phyloP scores from a whole-genome alignment of 2,888 invertebrate genomes.

The Spialia ferax region DNA sequence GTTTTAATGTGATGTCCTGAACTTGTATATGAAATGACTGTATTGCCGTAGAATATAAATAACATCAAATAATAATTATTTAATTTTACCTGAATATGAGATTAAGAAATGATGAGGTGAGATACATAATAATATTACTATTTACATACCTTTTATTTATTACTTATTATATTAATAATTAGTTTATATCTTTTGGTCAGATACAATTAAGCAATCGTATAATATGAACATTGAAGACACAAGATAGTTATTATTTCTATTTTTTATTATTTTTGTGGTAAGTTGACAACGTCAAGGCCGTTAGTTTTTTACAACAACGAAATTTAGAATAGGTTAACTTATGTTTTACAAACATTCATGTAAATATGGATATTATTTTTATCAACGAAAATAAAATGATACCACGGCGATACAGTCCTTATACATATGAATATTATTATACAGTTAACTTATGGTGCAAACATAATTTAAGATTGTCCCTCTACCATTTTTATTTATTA shows the following conservation, averaged over 20 bases:
- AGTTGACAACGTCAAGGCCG: too few species aligned
- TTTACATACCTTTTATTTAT: too few species aligned
- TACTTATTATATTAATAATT: too few species aligned
- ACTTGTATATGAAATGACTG: conserved; percentile 23
- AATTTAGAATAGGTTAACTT: too few species aligned
- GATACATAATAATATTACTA: not conserved
- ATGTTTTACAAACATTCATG: too few species aligned
- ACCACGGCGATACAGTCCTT: conserved; percentile 17
- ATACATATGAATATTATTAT: not conserved
- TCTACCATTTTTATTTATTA: conserved; percentile 34
- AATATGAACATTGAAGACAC: too few species aligned
- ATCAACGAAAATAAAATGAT: not conserved
- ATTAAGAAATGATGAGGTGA: not conserved
- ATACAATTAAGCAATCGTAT: too few species aligned
- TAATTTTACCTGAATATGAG: not conserved
- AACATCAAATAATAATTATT: not conserved
- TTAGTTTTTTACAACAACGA: too few species aligned
- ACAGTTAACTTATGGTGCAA: conserved; percentile 64
- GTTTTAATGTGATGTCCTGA: conserved; percentile 9
- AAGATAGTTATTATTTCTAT: too few species aligned
- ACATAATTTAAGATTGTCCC: conserved; percentile 56
- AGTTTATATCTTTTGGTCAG: too few species aligned
- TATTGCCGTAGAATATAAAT: conserved; percentile 3
- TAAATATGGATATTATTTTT: not conserved
- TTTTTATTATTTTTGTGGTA: too few species aligned